These are phyloP conservation scores for Gastrophysa polygoni DNA, from an alignment of 2,888 invertebrate species.

Conservation along the genomic window DNA sequence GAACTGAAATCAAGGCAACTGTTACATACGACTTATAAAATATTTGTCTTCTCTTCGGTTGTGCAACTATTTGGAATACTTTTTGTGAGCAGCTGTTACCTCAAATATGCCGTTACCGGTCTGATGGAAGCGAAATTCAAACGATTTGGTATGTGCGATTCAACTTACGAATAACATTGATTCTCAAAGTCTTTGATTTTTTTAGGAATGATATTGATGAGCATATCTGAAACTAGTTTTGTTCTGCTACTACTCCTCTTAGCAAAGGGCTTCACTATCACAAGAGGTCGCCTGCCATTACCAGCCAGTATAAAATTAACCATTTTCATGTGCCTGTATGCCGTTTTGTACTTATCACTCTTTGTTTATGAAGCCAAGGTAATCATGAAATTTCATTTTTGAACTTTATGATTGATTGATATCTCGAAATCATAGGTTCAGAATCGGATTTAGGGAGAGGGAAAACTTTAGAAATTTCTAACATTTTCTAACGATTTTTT, in stretches of 20 bases:
- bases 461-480: no score
- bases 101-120: constrained; percentile 80
- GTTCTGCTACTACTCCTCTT: constrained; percentile 79
- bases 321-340: constrained; percentile 78
- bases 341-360: constrained; percentile 73
- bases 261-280: constrained; percentile 91
- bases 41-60: constrained; percentile 76
- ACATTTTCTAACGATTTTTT: no score
- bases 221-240: constrained; percentile 76
- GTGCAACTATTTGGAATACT: constrained; percentile 75
- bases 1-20: constrained; percentile 80
- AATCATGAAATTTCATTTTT: constrained; percentile 24
- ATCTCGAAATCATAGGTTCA: no score
- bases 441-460: no score
- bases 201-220: constrained; percentile 74
- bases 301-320: constrained; percentile 77
- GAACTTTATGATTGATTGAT: neutral
- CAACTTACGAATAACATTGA: neutral
- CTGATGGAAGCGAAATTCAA: constrained; percentile 62
- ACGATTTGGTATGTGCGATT: constrained; percentile 57
- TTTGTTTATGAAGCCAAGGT: constrained; percentile 84
- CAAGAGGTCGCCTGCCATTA: constrained; percentile 77
- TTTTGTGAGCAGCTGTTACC: constrained; percentile 72
- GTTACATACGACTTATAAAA: constrained; percentile 86
- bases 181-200: no score